phyloP scores from a whole-genome alignment of 1,140 invertebrate genomes.

The Diabrotica undecimpunctata region DNA sequence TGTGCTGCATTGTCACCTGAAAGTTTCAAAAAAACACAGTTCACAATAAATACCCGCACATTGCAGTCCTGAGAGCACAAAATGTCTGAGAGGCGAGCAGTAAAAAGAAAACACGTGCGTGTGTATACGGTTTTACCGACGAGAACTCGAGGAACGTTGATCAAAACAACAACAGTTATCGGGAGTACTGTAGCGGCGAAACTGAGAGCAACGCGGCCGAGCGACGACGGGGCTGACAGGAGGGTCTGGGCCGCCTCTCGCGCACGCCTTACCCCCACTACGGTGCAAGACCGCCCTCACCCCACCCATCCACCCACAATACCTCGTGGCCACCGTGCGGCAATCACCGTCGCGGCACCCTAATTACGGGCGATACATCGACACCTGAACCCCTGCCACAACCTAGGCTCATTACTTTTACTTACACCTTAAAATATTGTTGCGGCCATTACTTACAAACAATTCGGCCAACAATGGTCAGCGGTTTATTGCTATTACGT shows the following conservation, averaged over 20 bases:
- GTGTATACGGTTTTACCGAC: slow-evolving; percentile 13
- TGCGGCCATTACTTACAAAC: slow-evolving; percentile 5
- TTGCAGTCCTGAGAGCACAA: slow-evolving; percentile 21
- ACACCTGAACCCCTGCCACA: slow-evolving; percentile 28
- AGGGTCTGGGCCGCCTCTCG: slow-evolving; percentile 43
- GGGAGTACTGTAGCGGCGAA: slow-evolving; percentile 20
- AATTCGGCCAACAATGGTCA: neutral
- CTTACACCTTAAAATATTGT: slow-evolving; percentile 8
- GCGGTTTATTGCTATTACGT: neutral
- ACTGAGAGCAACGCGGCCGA: slow-evolving; percentile 25
- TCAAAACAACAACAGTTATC: slow-evolving; percentile 20
- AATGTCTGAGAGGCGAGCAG: slow-evolving; percentile 10
- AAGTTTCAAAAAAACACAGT: slow-evolving; percentile 26
- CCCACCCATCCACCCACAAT: slow-evolving; percentile 43
- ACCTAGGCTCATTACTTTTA: slow-evolving; percentile 20
- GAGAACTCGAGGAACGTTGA: slow-evolving; percentile 7
- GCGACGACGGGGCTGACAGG: slow-evolving; percentile 32
- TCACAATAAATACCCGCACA: slow-evolving; percentile 29
- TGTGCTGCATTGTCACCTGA: slow-evolving; percentile 42
- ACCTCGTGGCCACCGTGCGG: slow-evolving; percentile 43
- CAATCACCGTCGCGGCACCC: slow-evolving; percentile 29
- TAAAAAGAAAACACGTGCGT: slow-evolving; percentile 28
- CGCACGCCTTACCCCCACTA: slow-evolving; percentile 44
- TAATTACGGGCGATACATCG: slow-evolving; percentile 38
- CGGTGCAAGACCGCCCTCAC: slow-evolving; percentile 34